Evolutionary conservation across 2,888 invertebrate genomes (phyloP).

Genomic region (Metallyticus violacea): DNA sequence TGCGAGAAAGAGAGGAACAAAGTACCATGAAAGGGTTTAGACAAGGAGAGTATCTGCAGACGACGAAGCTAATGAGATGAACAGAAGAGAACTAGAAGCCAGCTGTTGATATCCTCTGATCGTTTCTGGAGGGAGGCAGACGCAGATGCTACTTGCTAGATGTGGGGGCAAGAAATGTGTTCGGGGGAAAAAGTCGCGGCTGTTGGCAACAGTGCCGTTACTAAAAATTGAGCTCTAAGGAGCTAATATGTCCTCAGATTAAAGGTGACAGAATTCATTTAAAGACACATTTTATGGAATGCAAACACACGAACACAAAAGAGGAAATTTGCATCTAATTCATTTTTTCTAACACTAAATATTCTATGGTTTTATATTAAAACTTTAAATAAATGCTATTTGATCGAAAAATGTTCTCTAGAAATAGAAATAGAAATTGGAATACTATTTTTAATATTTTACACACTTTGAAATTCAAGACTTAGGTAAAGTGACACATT

Average conservation of each 20-base stretch:
- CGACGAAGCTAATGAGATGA: constrained; percentile 26
- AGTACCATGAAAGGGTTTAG: not conserved
- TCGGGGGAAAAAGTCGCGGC: constrained; percentile 2
- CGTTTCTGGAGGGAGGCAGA: constrained; percentile 21
- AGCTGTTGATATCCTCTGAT: constrained; percentile 27
- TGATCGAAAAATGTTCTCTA: too few species aligned
- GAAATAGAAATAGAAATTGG: too few species aligned
- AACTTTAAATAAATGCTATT: too few species aligned
- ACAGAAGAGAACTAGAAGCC: constrained; percentile 12
- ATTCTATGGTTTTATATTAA: too few species aligned
- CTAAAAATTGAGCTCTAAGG: not conserved
- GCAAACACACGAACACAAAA: too few species aligned
- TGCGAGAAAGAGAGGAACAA: not conserved
- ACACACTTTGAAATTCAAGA: too few species aligned
- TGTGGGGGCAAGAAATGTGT: not conserved
- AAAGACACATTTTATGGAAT: too few species aligned
- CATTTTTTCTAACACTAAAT: too few species aligned
- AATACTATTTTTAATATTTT: too few species aligned
- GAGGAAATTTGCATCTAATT: too few species aligned
- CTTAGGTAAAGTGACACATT: too few species aligned
- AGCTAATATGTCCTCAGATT: not conserved
- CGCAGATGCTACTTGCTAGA: constrained; percentile 23
- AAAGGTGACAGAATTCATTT: too few species aligned
- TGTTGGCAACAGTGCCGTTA: not conserved
- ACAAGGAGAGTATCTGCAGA: not conserved